These are phyloP conservation scores for Diloba caeruleocephala DNA, from an alignment of 2,888 invertebrate species.

Conservation along the genomic window DNA sequence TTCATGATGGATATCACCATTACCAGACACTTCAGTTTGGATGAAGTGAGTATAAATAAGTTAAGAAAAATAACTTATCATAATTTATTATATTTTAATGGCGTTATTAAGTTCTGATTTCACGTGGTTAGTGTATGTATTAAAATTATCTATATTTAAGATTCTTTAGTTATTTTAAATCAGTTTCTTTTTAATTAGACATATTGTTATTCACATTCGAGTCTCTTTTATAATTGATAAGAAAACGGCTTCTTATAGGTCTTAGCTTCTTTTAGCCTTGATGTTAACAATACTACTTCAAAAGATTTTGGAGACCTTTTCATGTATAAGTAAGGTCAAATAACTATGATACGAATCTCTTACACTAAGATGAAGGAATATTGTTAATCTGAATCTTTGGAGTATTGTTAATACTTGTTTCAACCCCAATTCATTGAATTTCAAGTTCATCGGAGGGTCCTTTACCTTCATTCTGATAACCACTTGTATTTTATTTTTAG, in stretches of 20 bases:
- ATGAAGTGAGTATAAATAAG: conserved; percentile 76
- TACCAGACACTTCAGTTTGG: conserved; percentile 86
- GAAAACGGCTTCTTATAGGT: too few species aligned
- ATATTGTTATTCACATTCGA: too few species aligned
- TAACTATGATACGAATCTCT: conserved; percentile 19
- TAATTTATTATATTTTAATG: background rate
- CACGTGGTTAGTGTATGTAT: too few species aligned
- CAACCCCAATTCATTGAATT: conserved; percentile 41
- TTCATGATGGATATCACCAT: conserved; percentile 82
- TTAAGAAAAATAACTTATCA: background rate
- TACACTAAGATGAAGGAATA: conserved; percentile 25
- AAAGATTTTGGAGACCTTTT: conserved; percentile 17
- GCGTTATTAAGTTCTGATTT: too few species aligned
- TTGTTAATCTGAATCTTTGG: conserved; percentile 12
- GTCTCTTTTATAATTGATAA: too few species aligned
- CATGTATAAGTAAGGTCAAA: conserved; percentile 32
- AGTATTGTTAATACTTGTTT: conserved; percentile 33
- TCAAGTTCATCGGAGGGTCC: conserved; percentile 5
- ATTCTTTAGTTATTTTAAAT: too few species aligned
- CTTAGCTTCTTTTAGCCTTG: background rate
- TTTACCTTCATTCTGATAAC: background rate
- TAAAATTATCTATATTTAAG: too few species aligned
- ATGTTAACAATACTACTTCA: conserved; percentile 3
- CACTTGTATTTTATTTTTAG: background rate
- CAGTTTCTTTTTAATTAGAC: too few species aligned